Evolutionary conservation across 2,113 vertebrate genomes (phyloP), one percentile per base, ranked within the genome.

Genomic region (Nicator chloris): DNA sequence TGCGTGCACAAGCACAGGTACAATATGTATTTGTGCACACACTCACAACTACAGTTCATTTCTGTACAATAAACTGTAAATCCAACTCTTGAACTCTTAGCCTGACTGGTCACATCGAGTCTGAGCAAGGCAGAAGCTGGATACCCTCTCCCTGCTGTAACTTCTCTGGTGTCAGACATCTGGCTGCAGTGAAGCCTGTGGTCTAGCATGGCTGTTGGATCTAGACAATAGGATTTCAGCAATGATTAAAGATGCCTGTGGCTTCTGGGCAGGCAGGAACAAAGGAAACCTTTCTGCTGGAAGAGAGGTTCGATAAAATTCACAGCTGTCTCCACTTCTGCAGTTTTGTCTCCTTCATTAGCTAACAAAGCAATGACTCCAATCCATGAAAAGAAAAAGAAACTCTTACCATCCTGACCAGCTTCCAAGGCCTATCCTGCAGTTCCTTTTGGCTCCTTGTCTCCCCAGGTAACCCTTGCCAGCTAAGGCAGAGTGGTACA

Each of bases 191-290:
- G 10, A 18, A 77, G 66, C 60, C 61, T n/a, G 61, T 4, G 57
- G 33, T 80, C 88, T 15, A 87, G 53, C 82, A 40, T 0, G 0
- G 69, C 61, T 54, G 0, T 16, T 83, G 70, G 85, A 90, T 56
- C 49, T 21, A 53, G 73, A 94, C 82, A 93, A 69, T 17, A 11
- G 9, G 18, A 75, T 72, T 72, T 24, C 91, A 81, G 80, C 45
- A 77, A 8, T 72, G 57, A 91, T 86, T 95, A 89, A 94, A 90
- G 78, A 92, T 22, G 64, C 72, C 92, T 70, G 64, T 44, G 82
- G 56, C 81, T 94, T 42, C 71, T 78, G 47, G 66, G 64, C 70
- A 75, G 2, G 4, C 70, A 89, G 64, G 69, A 90, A 94, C 78
- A 94, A 95, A 78, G 42, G 47, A 79, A 94, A 71, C 11, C 15